Evolutionary conservation across 2,797 vertebrate species (phyloP).

Genomic region (Falco novaeseelandiae): DNA sequence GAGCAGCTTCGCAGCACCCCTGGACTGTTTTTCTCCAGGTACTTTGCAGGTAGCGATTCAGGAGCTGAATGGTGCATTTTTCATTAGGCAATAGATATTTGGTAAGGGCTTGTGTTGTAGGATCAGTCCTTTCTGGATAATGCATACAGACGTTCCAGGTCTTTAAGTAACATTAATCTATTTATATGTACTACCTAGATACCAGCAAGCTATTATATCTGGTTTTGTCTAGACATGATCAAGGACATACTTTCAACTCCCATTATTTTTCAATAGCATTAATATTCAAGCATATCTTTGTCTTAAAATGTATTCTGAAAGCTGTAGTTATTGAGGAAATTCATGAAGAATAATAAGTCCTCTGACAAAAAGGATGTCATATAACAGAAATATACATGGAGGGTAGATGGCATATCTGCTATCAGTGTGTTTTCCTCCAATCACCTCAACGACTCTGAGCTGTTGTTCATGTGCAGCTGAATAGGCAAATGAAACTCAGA

Average conservation of each 20-base stretch:
- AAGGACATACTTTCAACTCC: constrained; percentile 44
- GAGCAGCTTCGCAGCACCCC: neutral
- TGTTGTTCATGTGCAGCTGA: neutral
- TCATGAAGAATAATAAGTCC: neutral
- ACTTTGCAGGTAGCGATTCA: neutral
- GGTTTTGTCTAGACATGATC: constrained; percentile 43
- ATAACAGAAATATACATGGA: neutral
- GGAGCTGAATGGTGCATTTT: neutral
- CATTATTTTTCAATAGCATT: constrained; percentile 10
- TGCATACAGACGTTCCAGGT: neutral
- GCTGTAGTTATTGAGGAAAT: constrained; percentile 19
- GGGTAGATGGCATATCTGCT: neutral
- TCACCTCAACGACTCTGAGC: neutral
- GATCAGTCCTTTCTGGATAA: neutral
- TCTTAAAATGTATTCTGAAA: constrained; percentile 57
- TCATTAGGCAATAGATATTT: neutral
- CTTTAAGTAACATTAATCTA: constrained; percentile 35
- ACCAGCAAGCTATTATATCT: constrained; percentile 38
- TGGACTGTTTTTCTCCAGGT: neutral
- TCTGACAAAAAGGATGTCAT: neutral
- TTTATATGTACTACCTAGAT: constrained; percentile 31
- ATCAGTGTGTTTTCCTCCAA: neutral
- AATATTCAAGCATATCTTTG: constrained; percentile 54
- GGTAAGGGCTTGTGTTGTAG: neutral
- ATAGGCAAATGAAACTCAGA: neutral